phyloP scores from a whole-genome alignment of 2,113 vertebrate species.

The Lycocorax pyrrhopterus region DNA sequence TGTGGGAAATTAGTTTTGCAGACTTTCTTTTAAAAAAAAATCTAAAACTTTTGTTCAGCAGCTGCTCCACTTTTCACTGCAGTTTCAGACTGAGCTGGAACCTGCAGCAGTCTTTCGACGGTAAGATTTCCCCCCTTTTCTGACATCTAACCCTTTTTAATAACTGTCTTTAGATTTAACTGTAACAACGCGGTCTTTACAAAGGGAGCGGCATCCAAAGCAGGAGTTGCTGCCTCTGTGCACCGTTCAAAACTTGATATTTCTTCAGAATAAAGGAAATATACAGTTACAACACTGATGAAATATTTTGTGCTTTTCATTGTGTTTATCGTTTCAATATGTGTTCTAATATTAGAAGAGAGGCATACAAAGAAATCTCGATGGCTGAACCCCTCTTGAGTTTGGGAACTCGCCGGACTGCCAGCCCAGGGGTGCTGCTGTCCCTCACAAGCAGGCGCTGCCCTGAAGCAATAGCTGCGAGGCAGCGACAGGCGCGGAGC shows the following conservation, averaged over 20 bases:
- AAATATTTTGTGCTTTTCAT: constrained; percentile 72
- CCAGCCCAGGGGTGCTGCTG: not conserved
- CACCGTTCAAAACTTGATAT: constrained; percentile 53
- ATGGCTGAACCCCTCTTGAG: not conserved
- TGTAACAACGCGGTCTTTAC: constrained; percentile 29
- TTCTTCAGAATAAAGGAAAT: constrained; percentile 62
- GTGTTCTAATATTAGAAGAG: constrained; percentile 67
- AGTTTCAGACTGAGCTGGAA: constrained; percentile 75
- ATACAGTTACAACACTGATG: constrained; percentile 53
- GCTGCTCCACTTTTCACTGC: constrained; percentile 68
- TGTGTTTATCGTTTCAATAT: constrained; percentile 79
- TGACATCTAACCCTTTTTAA: constrained; percentile 48
- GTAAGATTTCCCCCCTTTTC: constrained; percentile 73
- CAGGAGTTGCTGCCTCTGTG: constrained; percentile 31
- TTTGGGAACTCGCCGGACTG: not conserved
- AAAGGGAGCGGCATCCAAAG: constrained; percentile 15
- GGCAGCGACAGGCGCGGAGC: not conserved
- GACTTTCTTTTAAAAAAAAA: constrained; percentile 73
- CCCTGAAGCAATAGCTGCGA: accelerated
- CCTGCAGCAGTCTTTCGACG: constrained; percentile 66
- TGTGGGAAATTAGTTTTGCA: constrained; percentile 84
- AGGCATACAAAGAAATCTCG: constrained; percentile 53
- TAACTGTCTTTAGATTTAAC: constrained; percentile 39
- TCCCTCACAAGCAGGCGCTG: not conserved
- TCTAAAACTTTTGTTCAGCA: constrained; percentile 77